Conservation (phyloP, 2,113 vertebrate species). For the Cyanistes caeruleus region DNA sequence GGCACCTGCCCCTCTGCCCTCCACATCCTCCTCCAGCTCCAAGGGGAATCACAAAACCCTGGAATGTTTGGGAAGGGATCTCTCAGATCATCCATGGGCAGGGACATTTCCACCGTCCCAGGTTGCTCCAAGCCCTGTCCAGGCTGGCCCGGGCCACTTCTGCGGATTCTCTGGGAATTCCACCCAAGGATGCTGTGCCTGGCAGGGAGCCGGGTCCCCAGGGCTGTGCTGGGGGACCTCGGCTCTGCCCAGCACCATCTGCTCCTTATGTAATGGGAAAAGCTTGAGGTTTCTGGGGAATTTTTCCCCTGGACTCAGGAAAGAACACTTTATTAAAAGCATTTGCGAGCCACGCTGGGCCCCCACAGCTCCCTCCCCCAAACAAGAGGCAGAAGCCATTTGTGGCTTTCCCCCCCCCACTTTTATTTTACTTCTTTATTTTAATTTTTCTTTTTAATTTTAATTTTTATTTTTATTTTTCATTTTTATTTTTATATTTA, state of each 20-base stretch:
- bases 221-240: neutral
- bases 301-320: slow-evolving; percentile 33
- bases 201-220: neutral
- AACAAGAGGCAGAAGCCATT: neutral
- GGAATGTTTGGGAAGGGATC: neutral
- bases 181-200: neutral
- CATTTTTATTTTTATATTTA: neutral
- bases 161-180: neutral
- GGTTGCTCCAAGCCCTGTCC: fast-evolving
- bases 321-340: slow-evolving; percentile 71
- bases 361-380: neutral
- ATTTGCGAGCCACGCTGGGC: neutral
- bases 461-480: neutral
- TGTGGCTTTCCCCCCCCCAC: fast-evolving
- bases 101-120: neutral
- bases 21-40: neutral
- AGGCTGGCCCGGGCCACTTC: neutral
- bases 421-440: no score
- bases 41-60: neutral
- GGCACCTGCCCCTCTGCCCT: neutral
- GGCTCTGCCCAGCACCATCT: slow-evolving; percentile 32
- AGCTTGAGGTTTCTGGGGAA: slow-evolving; percentile 22
- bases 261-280: slow-evolving; percentile 47
- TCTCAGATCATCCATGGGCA: neutral
- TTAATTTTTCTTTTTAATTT: no score